A percentile compares a stretch with the other conserved stretches of the same genome.
Evolutionary conservation across 1,140 invertebrate genomes (phyloP).

Genomic region (Mizuhopecten yessoensis): DNA sequence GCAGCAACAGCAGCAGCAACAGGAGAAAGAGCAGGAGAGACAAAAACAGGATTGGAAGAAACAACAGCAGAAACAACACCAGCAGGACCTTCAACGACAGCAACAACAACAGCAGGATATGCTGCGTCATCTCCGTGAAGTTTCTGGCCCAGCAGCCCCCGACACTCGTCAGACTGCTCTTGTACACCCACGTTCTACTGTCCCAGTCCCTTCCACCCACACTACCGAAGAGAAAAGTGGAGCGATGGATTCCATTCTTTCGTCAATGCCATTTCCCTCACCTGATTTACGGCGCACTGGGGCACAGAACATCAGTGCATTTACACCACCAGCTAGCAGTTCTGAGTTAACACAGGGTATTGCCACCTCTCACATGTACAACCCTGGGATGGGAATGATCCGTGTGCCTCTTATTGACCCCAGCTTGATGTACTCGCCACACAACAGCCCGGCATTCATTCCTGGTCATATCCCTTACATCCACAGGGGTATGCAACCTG

Average conservation of each 20-base stretch:
- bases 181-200: constrained; percentile 44
- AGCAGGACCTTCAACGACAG: constrained; percentile 54
- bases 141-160: constrained; percentile 1
- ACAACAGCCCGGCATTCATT: constrained; percentile 61
- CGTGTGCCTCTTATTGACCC: constrained; percentile 64
- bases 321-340: constrained; percentile 63
- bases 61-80: constrained; percentile 52
- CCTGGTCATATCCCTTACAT: constrained; percentile 57
- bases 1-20: constrained; percentile 55
- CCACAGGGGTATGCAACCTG: constrained; percentile 48
- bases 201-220: neutral
- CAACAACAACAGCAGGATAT: constrained; percentile 47
- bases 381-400: constrained; percentile 60
- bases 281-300: constrained; percentile 61
- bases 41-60: constrained; percentile 47
- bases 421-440: constrained; percentile 59
- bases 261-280: constrained; percentile 47
- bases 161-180: constrained; percentile 58
- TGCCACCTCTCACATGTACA: constrained; percentile 64
- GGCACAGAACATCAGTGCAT: constrained; percentile 64
- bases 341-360: constrained; percentile 52
- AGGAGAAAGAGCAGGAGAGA: constrained; percentile 49
- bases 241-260: constrained; percentile 41
- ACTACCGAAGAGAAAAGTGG: neutral
- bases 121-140: constrained; percentile 37